Evolutionary conservation across 2,797 vertebrate species (phyloP).

Genomic region (Ptychobarbus kaznakovi): DNA sequence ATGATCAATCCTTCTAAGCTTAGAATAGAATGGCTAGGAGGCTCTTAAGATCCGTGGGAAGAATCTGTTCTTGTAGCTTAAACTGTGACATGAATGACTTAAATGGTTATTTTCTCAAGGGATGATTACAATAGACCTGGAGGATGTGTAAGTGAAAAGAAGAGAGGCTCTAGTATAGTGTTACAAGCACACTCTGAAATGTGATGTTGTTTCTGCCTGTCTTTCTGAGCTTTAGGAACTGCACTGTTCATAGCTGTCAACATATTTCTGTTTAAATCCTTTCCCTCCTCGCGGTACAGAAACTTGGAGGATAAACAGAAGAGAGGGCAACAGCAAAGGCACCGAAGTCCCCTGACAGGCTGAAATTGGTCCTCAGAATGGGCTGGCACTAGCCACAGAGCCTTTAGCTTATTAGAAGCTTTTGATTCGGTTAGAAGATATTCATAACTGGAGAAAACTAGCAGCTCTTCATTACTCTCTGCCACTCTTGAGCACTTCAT

Average conservation of each 20-base stretch:
- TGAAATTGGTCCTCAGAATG: conserved; percentile 7
- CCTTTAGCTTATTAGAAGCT: neutral
- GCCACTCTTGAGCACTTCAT: neutral
- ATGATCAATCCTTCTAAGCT: conserved; percentile 42
- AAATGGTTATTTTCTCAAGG: conserved; percentile 41
- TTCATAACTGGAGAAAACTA: neutral
- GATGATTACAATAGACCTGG: conserved; percentile 41
- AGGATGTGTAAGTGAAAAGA: conserved; percentile 16
- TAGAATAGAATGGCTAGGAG: conserved; percentile 16
- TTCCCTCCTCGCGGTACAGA: neutral
- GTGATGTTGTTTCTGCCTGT: conserved; percentile 25
- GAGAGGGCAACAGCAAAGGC: neutral
- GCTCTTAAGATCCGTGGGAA: conserved; percentile 49
- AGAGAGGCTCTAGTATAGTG: conserved; percentile 22
- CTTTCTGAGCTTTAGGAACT: conserved; percentile 10
- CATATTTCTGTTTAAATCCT: conserved; percentile 8
- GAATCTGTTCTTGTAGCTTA: conserved; percentile 46
- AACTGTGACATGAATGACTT: conserved; percentile 51
- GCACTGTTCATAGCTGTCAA: conserved; percentile 1
- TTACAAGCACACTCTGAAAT: conserved; percentile 27
- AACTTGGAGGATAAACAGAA: neutral
- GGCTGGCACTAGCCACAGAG: neutral
- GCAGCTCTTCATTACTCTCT: neutral
- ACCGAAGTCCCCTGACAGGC: neutral
- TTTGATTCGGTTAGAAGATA: neutral